Evolutionary conservation across 2,113 vertebrate genomes (phyloP).

Genomic region (Cochlearius cochlearius): DNA sequence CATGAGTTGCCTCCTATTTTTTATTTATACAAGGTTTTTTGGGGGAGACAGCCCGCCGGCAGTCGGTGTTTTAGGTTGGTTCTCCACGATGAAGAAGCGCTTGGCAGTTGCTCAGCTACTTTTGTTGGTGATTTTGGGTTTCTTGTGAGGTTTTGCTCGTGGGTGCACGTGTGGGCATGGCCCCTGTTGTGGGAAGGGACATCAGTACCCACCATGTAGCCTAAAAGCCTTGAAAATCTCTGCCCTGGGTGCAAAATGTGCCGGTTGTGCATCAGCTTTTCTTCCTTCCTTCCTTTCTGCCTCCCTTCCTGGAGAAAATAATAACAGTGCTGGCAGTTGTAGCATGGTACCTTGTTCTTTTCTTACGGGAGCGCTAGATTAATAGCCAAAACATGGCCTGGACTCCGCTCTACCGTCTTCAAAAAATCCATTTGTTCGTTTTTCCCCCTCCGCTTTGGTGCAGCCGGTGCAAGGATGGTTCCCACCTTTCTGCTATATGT

Average conservation of each 20-base stretch:
- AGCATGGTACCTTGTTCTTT: neutral
- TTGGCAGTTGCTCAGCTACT: conserved; percentile 11
- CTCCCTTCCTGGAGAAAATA: neutral
- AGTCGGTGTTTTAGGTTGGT: neutral
- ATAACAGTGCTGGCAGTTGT: neutral
- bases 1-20: neutral
- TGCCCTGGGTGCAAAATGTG: neutral
- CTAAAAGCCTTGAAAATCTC: conserved; percentile 32
- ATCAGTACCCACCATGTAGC: neutral
- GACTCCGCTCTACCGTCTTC: neutral
- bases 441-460: neutral
- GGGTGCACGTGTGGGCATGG: neutral
- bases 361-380: neutral
- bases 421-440: neutral
- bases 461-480: neutral
- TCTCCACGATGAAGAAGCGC: neutral
- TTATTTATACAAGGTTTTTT: neutral
- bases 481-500: conserved; percentile 42
- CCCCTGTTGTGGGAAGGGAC: neutral
- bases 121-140: conserved; percentile 28
- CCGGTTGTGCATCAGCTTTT: neutral
- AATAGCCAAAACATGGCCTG: conserved; percentile 20
- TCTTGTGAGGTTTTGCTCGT: neutral
- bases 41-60: neutral
- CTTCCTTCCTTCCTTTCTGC: neutral